A percentile compares a stretch with the other conserved stretches of the same genome.
Conservation (phyloP, 2,888 invertebrate genomes). For the Zonitis immaculata region DNA sequence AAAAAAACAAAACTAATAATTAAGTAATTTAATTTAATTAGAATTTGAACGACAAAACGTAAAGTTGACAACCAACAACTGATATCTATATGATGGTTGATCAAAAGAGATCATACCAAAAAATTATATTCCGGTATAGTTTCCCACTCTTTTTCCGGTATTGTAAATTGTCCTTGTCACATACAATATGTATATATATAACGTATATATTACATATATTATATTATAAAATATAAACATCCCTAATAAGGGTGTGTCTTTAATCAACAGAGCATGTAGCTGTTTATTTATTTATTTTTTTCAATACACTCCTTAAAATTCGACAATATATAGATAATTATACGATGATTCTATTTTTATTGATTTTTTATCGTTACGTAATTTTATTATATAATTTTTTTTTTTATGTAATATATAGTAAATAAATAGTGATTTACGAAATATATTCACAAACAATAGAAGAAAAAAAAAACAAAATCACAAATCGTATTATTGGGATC, state of each 20-base stretch:
- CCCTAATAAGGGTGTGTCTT: constrained; percentile 10
- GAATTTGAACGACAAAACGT: background rate
- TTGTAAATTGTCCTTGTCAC: background rate
- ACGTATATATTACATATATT: background rate
- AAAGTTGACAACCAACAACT: background rate
- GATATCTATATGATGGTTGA: constrained; percentile 3
- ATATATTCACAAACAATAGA: no score
- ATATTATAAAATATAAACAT: background rate
- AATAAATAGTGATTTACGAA: no score
- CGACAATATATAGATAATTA: constrained; percentile 12
- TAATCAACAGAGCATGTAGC: constrained; percentile 12
- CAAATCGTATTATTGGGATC: no score
- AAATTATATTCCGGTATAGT: constrained; percentile 1
- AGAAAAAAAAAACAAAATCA: no score
- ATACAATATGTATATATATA: background rate
- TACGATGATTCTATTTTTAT: background rate
- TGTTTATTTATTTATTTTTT: background rate
- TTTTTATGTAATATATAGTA: no score
- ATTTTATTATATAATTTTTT: no score
- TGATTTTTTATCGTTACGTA: background rate
- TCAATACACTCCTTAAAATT: constrained; percentile 17
- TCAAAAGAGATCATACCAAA: constrained; percentile 19
- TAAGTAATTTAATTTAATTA: background rate
- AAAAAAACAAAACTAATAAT: background rate
- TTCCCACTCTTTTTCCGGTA: constrained; percentile 14